A percentile compares a stretch with the other conserved stretches of the same genome.
Conservation (phyloP, 2,113 vertebrate species). For the Myotis brandtii region DNA sequence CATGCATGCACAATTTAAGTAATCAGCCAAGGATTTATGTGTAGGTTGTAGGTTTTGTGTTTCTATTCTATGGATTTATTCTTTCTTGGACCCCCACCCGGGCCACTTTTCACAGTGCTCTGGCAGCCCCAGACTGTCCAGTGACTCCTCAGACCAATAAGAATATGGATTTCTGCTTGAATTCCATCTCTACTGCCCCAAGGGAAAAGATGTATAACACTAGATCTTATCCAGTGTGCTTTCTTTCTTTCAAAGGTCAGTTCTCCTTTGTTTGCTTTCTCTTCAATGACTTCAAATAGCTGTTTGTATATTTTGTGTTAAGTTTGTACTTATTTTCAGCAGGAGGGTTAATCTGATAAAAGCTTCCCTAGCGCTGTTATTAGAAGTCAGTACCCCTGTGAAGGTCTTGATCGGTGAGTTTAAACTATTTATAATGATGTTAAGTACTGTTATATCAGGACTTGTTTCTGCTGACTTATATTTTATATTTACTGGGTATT, state of each 20-base stretch:
- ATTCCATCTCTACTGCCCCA: background rate
- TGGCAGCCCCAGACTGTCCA: background rate
- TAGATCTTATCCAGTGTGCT: background rate
- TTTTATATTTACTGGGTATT: background rate
- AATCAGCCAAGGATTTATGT: background rate
- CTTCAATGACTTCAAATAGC: background rate
- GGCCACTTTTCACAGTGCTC: background rate
- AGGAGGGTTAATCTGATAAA: background rate
- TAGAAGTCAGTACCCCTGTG: background rate
- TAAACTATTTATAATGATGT: background rate
- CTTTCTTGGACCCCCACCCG: background rate
- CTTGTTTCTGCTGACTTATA: background rate
- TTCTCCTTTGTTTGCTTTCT: constrained; percentile 6
- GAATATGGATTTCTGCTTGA: background rate
- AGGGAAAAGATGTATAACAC: background rate
- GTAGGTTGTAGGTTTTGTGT: background rate
- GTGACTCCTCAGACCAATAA: background rate
- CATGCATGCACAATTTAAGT: background rate
- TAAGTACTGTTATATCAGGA: background rate
- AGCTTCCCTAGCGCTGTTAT: background rate
- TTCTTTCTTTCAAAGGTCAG: constrained; percentile 21
- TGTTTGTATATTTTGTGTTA: constrained; percentile 12
- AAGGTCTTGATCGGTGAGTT: background rate
- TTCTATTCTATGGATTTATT: background rate
- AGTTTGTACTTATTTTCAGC: background rate